phyloP scores from a whole-genome alignment of 2,797 vertebrate genomes.

The Spinus pinus region DNA sequence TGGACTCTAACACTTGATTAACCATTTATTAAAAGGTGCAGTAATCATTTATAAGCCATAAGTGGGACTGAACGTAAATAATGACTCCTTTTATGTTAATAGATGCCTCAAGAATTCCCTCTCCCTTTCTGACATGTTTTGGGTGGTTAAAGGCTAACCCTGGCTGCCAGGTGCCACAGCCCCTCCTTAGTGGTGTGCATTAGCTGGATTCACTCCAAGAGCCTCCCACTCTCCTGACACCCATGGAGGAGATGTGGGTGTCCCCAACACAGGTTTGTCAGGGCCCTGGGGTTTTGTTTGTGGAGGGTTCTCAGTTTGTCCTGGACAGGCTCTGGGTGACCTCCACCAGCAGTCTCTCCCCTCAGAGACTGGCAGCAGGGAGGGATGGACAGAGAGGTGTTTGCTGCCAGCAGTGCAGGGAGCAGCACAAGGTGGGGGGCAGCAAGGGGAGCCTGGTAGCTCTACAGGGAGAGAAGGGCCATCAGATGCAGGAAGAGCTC shows the following conservation, averaged over 20 bases:
- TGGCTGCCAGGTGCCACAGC: neutral
- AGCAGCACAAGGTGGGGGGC: neutral
- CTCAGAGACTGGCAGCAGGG: neutral
- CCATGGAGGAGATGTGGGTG: rapidly evolving
- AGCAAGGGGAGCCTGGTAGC: neutral
- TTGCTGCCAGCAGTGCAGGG: neutral
- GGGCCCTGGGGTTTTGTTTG: neutral
- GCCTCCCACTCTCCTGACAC: neutral
- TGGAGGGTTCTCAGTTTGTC: neutral
- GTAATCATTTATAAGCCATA: slow-evolving; percentile 60
- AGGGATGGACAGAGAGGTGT: neutral
- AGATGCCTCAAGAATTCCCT: slow-evolving; percentile 45
- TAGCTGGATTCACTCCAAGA: neutral
- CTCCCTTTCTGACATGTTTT: neutral
- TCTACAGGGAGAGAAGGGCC: neutral
- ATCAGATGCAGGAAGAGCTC: neutral
- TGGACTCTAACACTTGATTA: slow-evolving; percentile 62
- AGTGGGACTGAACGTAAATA: neutral
- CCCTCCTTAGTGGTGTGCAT: neutral
- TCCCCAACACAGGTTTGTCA: neutral
- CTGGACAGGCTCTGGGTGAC: neutral
- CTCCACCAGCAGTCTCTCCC: neutral
- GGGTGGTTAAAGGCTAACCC: slow-evolving; percentile 28
- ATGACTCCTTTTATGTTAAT: slow-evolving; percentile 23
- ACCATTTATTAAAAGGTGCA: slow-evolving; percentile 56